Percentiles rank a stretch among this genome's conserved stretches.
phyloP scores from a whole-genome alignment of 2,888 invertebrate genomes.

The Watsonalla binaria region DNA sequence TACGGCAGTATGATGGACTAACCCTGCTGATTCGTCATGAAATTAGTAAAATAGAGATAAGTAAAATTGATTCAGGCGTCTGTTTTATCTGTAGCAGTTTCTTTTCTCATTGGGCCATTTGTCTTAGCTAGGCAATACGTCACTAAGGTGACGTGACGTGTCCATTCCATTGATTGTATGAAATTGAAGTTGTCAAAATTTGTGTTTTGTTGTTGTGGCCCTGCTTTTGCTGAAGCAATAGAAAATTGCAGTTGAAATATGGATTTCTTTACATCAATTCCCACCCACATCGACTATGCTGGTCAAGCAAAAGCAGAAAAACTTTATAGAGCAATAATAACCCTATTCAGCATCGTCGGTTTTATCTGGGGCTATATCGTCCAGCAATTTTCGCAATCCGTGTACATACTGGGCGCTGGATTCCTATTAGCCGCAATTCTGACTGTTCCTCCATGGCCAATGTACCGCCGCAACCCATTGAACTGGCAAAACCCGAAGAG shows the following conservation, averaged over 20 bases:
- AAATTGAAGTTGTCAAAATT: conserved; percentile 21
- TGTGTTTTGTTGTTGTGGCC: conserved; percentile 15
- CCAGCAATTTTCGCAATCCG: conserved; percentile 97
- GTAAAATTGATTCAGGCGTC: no score
- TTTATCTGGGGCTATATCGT: conserved; percentile 95
- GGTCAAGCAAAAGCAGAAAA: conserved; percentile 95
- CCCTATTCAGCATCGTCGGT: conserved; percentile 93
- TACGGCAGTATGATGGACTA: no score
- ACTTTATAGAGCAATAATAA: conserved; percentile 92
- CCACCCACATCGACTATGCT: conserved; percentile 85
- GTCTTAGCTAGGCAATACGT: no score
- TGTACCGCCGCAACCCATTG: conserved; percentile 92
- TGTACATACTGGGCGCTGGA: conserved; percentile 94
- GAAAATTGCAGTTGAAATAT: conserved; percentile 26
- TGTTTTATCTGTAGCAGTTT: no score
- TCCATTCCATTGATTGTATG: conserved; percentile 4
- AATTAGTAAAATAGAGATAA: no score
- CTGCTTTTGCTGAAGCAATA: not conserved
- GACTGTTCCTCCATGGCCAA: conserved; percentile 97
- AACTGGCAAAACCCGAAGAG: conserved; percentile 90
- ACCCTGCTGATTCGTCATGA: no score
- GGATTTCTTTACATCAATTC: conserved; percentile 72
- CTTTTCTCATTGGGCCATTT: no score
- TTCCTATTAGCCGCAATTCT: conserved; percentile 91
- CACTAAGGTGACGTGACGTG: conserved; percentile 12